Evolutionary conservation across 2,888 invertebrate genomes (phyloP), one percentile per base, ranked within the genome.

Genomic region (Euproctis similis): DNA sequence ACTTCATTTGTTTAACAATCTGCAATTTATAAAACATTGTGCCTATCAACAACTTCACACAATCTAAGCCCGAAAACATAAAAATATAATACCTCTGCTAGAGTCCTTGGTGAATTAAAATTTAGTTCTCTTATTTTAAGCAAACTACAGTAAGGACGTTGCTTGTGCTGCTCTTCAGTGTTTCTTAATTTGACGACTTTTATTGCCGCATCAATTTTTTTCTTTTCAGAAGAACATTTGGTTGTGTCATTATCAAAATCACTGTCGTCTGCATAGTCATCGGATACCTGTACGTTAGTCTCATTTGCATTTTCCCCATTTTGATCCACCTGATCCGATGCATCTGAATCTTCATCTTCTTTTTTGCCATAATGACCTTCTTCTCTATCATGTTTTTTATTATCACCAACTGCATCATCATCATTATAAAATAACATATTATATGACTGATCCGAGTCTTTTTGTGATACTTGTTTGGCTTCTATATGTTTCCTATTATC

Each of bases 1-100:
- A 48, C 43, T 68, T 76, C 33, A 84, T 41, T 41, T 81, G 77
- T 10, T 41, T 26, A 14, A 62, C 53, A 52, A 84, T 77, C 82
- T 84, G 46, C 31, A n/a, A n/a, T n/a, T n/a, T n/a, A n/a, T n/a
- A n/a, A n/a, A n/a, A n/a, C n/a, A n/a, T n/a, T n/a, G 16, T 5
- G 16, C 16, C 7, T 16, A 16, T 5, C 4, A 16, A 5, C 7
- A 16, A 16, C 7, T 7, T 7, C 7, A 16, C 16, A 5, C 7
- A 16, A 4, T 7, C 4, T 16, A 16, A 5, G 4, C 4, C 7
- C 4, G 7, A 4, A 21, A n/a, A n/a, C n/a, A n/a, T n/a, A n/a
- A 26, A 1, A 23, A 17, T 28, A 8, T 26, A 28, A 1, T 19
- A 22, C 81, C 71, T 82, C 82, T 27, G 68, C 59, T 31, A 82